Base-by-base conservation (phyloP, 2,888 invertebrate genomes). In the Perizoma flavofasciatum region DNA sequence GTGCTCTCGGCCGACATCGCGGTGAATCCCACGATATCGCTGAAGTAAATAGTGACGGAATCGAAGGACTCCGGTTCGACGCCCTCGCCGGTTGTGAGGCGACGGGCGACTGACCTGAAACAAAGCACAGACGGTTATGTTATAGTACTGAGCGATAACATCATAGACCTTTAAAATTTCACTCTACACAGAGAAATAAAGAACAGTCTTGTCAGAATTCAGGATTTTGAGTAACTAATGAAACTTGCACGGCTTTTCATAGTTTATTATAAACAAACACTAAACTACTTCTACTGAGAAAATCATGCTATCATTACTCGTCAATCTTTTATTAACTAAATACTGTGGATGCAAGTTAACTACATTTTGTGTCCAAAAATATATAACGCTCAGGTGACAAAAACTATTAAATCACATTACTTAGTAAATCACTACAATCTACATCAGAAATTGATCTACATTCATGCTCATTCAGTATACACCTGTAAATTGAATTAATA, bases 21-120 rank as follows among this genome's bases (percentile, higher is more conserved):
- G 57, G 98, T 98, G 89, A 98, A 98, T 69, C 98, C 98, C 67
- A 98, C 98, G 85, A 98, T 98, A 86, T 98, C 98, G 81, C 98
- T 98, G 90, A 98, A 98, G 93, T 98, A 98, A 76, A 98, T 98
- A 46, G 98, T 98, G 67, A 98, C 98, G 68, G 95, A 94, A 88
- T 98, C 97, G 86, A 97, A 98, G 5, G 97, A 96, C 86, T 98
- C 98, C 1, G 98, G 98, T 83, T 97, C 97, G 6, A 98, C 97
- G 39, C 97, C 97, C 76, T 96, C 95, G 49, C 98, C 98, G 75
- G 94, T 95, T 55, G 98, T 97, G 72, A 98, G 92, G 74, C 96
- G 95, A 74, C 95, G 95, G 55, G 98, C 98, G 66, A 98, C 98
- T 35, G 97, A 96, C 85, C 66, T 69, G 64, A 0, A 67, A 67